Base-by-base conservation (phyloP, 2,888 invertebrate genomes). In the Trachelus tabidus region DNA sequence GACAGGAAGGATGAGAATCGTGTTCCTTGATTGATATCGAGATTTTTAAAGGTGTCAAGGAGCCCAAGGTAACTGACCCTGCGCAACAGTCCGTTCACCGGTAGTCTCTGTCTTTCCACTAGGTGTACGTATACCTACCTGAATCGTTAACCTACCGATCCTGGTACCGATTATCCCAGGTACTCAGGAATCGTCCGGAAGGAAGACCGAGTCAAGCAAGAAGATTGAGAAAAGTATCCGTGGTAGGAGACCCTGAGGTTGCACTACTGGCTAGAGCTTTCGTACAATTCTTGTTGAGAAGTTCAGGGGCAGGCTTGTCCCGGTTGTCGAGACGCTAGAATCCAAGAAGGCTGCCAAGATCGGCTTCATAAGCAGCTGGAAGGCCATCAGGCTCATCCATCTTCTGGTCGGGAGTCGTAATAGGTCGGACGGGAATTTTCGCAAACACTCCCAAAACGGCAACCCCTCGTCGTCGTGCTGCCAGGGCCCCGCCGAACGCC, bases 381-480 rank as follows among this genome's bases (percentile, higher is more conserved):
- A 87, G 83, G 89, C 87, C 87, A 86, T 84, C 83, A 86, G 88
- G 88, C 88, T 90, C 83, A 80, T 90, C 78, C 86, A 83, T 83
- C 88, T 87, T 84, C 83, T 90, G 83, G 81, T 85, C 86, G 88
- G 90, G 84, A 89, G 87, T 85, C 87, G 89, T 86, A 87, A 88
- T 86, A 87, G 87, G 88, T 90, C 88, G 86, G 84, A 87, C 88
- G 87, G 85, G 79, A 79, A 90, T 91, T 91, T 91, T 87, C 87
- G 87, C 87, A 88, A 91, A 90, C 89, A 90, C 86, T 86, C 91
- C 90, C 91, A 91, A 91, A 91, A 91, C 91, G 91, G 91, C 91
- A 91, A 91, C 90, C 91, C 88, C 88, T 90, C 91, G 91, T 90
- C 89, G 88, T 88, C 88, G 89, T 90, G 89, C 87, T 89, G 89